Conservation (phyloP, 2,113 vertebrate species). For the Pygathrix nemaeus region DNA sequence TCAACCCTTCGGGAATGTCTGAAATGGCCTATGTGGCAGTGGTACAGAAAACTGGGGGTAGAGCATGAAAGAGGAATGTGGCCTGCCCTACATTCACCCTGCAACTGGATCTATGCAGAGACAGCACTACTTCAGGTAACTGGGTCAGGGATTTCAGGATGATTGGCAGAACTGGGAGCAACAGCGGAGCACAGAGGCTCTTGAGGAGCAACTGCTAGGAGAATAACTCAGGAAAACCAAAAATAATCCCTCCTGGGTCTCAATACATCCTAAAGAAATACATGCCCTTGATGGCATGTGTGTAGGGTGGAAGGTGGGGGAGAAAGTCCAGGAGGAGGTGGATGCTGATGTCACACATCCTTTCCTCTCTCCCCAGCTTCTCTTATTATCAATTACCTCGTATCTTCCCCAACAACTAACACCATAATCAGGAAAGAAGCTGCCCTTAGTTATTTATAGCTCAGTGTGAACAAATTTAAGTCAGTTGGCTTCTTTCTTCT, state of each 20-base stretch:
- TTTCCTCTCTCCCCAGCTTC: background rate
- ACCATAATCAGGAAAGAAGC: background rate
- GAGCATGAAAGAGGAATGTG: background rate
- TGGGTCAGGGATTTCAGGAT: background rate
- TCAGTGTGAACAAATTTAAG: background rate
- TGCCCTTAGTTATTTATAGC: background rate
- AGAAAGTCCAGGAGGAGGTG: background rate
- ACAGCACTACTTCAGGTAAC: fast-evolving
- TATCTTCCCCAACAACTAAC: background rate
- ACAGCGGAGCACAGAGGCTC: background rate
- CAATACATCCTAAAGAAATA: background rate
- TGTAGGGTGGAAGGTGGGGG: background rate
- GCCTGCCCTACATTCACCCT: background rate
- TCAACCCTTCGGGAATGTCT: background rate
- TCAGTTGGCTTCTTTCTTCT: background rate
- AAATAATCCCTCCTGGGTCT: background rate
- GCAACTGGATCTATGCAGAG: background rate
- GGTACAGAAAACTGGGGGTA: background rate
- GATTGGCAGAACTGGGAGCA: background rate
- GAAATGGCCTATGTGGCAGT: background rate
- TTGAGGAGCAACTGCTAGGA: background rate
- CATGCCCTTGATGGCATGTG: background rate
- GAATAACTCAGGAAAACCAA: background rate
- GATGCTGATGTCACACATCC: background rate
- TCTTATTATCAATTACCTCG: background rate